Evolutionary conservation across 37 sponge, comb jelly and placozoan species (phyloP), one percentile per base, ranked within the genome.

Genomic region (Corticium candelabrum): DNA sequence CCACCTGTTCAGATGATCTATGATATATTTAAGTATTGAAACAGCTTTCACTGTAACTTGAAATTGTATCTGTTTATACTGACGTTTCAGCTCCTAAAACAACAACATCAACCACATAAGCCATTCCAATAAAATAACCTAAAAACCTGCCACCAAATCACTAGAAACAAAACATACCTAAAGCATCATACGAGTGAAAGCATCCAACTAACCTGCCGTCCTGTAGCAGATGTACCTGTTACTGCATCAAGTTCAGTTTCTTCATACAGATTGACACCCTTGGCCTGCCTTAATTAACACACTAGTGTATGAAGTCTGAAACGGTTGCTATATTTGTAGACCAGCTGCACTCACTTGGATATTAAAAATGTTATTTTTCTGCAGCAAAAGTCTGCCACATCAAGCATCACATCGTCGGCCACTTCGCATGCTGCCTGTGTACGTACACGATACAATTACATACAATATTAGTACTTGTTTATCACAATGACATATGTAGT

Each of bases 61-160:
- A 72, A 72, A 72, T 27, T 27, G 15, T 72, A 72, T 72, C 38
- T 72, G 74, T 36, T 36, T 29, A 27, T 32, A 36, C 21, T 72
- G 74, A 11, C 38, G 15, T 72, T 72, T 72, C 74, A 72, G 74
- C 15, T 72, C 38, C 74, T 72, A 72, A 72, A 72, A 27, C 38
- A 72, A 72, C 21, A 11, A 50, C 11, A 21, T 50, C 21, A 11
- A 50, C 62, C 21, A 21, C n/a, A n/a, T n/a, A n/a, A n/a, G n/a
- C n/a, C n/a, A n/a, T n/a, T n/a, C n/a, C n/a, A n/a, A n/a, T n/a
- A n/a, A n/a, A n/a, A n/a, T n/a, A n/a, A n/a, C n/a, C n/a, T n/a
- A n/a, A n/a, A n/a, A n/a, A n/a, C n/a, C n/a, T n/a, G n/a, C n/a
- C n/a, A n/a, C n/a, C n/a, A n/a, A n/a, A n/a, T n/a, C n/a, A n/a